These are phyloP conservation scores for Cuniculus paca DNA, from an alignment of 2,797 vertebrate genomes.

Conservation along the genomic window DNA sequence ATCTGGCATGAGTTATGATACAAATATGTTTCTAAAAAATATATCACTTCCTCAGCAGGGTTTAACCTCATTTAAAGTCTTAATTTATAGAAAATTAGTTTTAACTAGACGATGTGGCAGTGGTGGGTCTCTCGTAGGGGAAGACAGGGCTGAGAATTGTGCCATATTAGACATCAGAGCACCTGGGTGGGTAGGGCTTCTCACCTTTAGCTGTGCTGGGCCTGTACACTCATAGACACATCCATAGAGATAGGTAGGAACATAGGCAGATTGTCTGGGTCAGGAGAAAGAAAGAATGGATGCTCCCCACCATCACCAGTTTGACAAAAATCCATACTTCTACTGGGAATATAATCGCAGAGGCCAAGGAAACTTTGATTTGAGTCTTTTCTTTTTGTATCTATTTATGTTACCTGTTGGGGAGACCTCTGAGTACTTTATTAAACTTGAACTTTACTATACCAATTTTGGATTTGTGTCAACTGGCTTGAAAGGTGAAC, in stretches of 20 bases:
- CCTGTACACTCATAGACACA: not conserved
- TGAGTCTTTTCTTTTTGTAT: not conserved
- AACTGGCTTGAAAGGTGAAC: not conserved
- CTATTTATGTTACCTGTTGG: not conserved
- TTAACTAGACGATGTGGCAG: not conserved
- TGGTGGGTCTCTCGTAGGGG: not conserved
- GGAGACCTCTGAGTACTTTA: not conserved
- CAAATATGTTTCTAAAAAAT: constrained; percentile 27
- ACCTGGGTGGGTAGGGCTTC: fast-evolving
- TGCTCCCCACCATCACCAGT: fast-evolving
- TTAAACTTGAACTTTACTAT: not conserved
- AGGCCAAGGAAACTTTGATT: not conserved
- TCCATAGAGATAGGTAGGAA: not conserved
- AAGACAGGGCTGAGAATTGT: not conserved
- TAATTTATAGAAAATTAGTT: not conserved
- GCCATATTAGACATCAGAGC: not conserved
- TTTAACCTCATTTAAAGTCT: not conserved
- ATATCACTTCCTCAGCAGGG: not conserved
- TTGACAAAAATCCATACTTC: not conserved
- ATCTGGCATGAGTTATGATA: no score
- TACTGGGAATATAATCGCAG: not conserved
- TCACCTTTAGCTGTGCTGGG: not conserved
- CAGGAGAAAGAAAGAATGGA: not conserved
- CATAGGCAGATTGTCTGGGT: not conserved
- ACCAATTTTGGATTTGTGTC: not conserved